Conservation (phyloP, 2,888 invertebrate genomes). For the Acanthosepion lycidas region DNA sequence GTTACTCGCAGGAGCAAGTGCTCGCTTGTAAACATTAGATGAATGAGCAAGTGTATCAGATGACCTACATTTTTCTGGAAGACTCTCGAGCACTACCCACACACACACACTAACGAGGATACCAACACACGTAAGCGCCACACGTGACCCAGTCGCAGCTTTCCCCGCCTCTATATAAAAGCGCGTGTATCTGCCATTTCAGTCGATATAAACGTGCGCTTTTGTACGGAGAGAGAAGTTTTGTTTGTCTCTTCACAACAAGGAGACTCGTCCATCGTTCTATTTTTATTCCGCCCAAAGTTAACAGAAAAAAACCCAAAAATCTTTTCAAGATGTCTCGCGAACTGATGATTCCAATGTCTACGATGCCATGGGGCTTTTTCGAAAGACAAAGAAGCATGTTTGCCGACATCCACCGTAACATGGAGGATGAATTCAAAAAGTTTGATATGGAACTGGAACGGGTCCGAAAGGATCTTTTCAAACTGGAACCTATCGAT, state of each 20-base stretch:
- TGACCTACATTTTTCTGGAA: not conserved
- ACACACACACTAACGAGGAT: not conserved
- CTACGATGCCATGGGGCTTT: conserved; percentile 56
- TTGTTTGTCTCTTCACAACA: no score
- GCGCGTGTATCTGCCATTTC: not conserved
- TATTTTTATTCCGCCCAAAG: not conserved
- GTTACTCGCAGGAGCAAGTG: not conserved
- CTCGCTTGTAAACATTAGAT: not conserved
- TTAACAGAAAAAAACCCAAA: not conserved
- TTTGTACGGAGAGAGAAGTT: not conserved
- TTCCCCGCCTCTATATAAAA: not conserved
- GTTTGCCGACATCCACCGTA: conserved; percentile 54
- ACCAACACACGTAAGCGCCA: not conserved
- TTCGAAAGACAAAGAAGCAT: conserved; percentile 58
- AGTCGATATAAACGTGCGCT: not conserved
- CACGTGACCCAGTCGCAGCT: not conserved
- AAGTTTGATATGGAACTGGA: conserved; percentile 63
- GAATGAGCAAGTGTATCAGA: not conserved
- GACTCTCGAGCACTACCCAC: not conserved
- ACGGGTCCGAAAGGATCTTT: conserved; percentile 58
- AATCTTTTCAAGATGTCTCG: conserved; percentile 45
- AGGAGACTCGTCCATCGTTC: no score
- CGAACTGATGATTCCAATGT: conserved; percentile 56
- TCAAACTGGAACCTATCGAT: conserved; percentile 56
- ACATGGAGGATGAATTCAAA: conserved; percentile 53